These are phyloP conservation scores for Neostethus bicornis DNA, from an alignment of 2,797 vertebrate genomes.

Conservation along the genomic window DNA sequence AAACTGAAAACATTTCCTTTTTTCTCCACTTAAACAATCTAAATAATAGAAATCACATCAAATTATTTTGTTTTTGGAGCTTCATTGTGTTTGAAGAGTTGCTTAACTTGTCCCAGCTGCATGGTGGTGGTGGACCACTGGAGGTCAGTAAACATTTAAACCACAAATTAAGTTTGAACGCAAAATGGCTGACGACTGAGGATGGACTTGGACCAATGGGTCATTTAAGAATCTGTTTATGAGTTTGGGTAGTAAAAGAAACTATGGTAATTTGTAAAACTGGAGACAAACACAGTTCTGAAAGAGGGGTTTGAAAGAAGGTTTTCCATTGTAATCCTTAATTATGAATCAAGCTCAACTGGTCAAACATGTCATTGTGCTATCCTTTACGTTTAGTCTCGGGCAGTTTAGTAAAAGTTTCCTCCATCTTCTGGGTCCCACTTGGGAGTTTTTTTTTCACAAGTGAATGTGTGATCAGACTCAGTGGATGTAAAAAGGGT, in stretches of 20 bases:
- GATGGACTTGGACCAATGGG: background rate
- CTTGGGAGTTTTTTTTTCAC: too few species aligned
- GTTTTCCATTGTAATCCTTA: conserved; percentile 9
- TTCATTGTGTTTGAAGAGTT: background rate
- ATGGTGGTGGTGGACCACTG: conserved; percentile 8
- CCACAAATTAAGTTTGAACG: background rate
- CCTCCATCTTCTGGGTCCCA: too few species aligned
- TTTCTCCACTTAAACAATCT: background rate
- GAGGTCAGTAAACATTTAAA: conserved; percentile 4
- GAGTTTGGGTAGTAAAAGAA: background rate
- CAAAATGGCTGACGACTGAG: conserved; percentile 5
- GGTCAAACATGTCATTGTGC: conserved; percentile 17
- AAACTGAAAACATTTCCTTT: background rate
- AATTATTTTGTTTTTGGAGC: background rate
- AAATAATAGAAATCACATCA: background rate
- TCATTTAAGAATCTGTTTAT: conserved; percentile 1
- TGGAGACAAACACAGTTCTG: background rate
- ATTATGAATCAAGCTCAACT: conserved; percentile 21
- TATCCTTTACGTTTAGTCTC: too few species aligned
- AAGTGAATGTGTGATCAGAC: too few species aligned
- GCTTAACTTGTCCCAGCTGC: conserved; percentile 5
- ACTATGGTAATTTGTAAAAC: too few species aligned
- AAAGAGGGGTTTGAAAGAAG: conserved; percentile 3
- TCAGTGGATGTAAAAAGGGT: too few species aligned
- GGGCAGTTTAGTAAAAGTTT: too few species aligned